Base-by-base conservation (phyloP, 2,797 vertebrate species). In the Pyrocephalus nanus region DNA sequence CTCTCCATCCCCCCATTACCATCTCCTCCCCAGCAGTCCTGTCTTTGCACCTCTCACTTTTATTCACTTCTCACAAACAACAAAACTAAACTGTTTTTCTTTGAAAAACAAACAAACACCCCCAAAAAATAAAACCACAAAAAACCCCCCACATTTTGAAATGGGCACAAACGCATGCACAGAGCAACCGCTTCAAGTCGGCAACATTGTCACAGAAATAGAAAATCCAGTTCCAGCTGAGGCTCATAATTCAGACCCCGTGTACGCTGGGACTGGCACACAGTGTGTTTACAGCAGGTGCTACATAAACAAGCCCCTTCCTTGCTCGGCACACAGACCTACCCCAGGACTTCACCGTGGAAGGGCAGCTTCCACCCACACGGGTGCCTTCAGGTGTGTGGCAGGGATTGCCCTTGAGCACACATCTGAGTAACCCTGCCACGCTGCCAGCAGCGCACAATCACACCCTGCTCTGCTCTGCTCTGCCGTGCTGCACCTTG, bases 81-180 rank as follows among this genome's bases (percentile, higher is more conserved):
- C 34, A 66, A 64, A 93, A 57, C 8, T 3, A 36, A 92, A 36
- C 53, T 0, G 1, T 18, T 51, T 47, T 47, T 26, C n/a, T 34
- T 71, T 0, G 32, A 53, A 77, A 65, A 40, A 13, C 27, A 62
- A 64, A 40, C 42, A 61, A 17, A 58, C 45, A 66, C 23, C 5
- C 32, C 54, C n/a, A 10, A 29, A 40, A 62, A 62, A 42, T 42
- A 62, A 62, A 42, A 19, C 29, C 32, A 25, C 42, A 22, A 43
- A 40, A 91, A 71, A 38, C 36, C 26, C 29, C 26, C 26, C 29
- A 5, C 9, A 4, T 58, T 88, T 51, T 80, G 43, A 74, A 90
- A 75, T 0, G 6, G 66, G 40, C 50, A 58, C 5, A 22, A 72
- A 75, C 0, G 2, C 43, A 47, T 1, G 1, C n/a, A 43, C 0